phyloP scores from a whole-genome alignment of 2,888 invertebrate genomes.

The Drosophila niveifrons region DNA sequence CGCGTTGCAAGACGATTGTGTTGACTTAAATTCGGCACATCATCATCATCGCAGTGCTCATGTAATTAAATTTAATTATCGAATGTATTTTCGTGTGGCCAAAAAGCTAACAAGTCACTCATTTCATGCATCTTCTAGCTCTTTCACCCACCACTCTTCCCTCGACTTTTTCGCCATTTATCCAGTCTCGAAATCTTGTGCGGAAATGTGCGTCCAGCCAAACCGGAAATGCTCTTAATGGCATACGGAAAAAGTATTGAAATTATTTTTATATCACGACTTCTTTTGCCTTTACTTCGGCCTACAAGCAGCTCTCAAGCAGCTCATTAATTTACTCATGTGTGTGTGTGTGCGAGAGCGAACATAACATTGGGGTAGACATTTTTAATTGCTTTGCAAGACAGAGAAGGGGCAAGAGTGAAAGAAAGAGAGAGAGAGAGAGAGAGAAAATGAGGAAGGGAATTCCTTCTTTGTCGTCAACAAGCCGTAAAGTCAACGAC shows the following conservation, averaged over 20 bases:
- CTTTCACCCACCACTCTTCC: background rate
- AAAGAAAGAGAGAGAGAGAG: background rate
- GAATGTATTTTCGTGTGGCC: constrained; percentile 19
- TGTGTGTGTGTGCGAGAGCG: background rate
- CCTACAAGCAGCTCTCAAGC: constrained; percentile 11
- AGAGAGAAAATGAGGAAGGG: background rate
- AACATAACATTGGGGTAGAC: constrained; percentile 41
- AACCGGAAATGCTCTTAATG: constrained; percentile 74
- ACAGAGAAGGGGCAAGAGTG: constrained; percentile 22
- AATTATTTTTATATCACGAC: constrained; percentile 68
- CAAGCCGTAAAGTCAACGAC: constrained; percentile 56
- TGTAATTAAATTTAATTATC: constrained; percentile 84
- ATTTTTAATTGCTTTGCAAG: constrained; percentile 65
- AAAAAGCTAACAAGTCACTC: constrained; percentile 40
- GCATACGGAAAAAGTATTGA: constrained; percentile 76
- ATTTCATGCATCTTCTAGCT: constrained; percentile 1
- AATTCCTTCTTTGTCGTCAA: constrained; percentile 50
- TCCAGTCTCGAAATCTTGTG: constrained; percentile 23
- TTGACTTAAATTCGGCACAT: constrained; percentile 69
- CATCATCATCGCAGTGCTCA: constrained; percentile 12
- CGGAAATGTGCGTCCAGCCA: constrained; percentile 59
- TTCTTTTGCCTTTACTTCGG: background rate
- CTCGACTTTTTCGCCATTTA: constrained; percentile 16
- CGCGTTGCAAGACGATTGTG: constrained; percentile 46
- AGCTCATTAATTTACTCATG: constrained; percentile 57